Base-by-base conservation (phyloP, 2,888 invertebrate genomes). In the Anthophora plumipes region DNA sequence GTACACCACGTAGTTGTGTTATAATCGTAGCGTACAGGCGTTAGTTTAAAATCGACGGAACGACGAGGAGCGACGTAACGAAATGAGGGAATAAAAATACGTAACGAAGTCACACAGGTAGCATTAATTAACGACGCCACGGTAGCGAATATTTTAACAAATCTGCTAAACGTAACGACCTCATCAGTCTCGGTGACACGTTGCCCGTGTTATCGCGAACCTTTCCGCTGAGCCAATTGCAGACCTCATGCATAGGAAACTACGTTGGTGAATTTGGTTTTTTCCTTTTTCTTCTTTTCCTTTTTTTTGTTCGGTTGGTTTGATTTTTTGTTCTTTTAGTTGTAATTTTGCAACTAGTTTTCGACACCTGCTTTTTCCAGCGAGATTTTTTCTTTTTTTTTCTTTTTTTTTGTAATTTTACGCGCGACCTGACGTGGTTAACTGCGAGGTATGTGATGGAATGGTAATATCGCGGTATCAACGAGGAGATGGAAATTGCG, bases 161-260 rank as follows among this genome's bases (percentile, higher is more conserved):
- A 84, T 78, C 81, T 72, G 74, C 25, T 67, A 60, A 77, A 78
- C 64, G 85, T 78, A 81, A 79, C 78, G 81, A 86, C 78, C 86
- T 86, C 86, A 60, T 85, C 84, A 70, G 76, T 76, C 71, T 67
- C 76, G 71, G 69, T 66, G 80, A 80, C 83, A 76, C 71, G 68
- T 9, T 31, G 63, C 67, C 64, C 17, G 61, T 57, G 83, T 83
- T 83, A 80, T 77, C 75, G 72, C 50, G 73, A n/a, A 55, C 59
- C 71, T 74, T 79, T 75, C 46, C 59, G 64, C 50, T 57, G 57
- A n/a, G 54, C 52, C 77, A 70, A 79, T 77, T 55, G 77, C 70
- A 46, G 63, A 67, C 68, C 70, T 17, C 85, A 79, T 85, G 85
- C 82, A 85, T 85, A 83, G 79, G 69, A 41, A 77, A 82, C 74